Evolutionary conservation across 1,140 invertebrate species (phyloP).

Genomic region (Brachionus asplanchnoidis): DNA sequence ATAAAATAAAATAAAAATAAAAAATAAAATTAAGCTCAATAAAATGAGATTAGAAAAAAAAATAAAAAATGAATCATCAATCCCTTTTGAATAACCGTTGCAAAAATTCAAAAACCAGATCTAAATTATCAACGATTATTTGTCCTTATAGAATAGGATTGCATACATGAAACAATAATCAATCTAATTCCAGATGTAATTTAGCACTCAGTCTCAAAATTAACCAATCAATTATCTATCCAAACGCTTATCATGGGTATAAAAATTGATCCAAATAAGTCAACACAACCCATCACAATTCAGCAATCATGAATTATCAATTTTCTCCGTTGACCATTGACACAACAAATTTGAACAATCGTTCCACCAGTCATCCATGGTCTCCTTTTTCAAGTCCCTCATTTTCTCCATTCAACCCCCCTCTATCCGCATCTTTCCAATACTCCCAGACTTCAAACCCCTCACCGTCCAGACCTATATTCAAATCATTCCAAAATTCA

Average conservation of each 20-base stretch:
- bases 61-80: neutral
- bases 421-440: neutral
- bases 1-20: no score
- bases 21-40: no score
- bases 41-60: no score
- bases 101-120: neutral
- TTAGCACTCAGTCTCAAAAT: neutral
- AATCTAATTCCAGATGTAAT: neutral
- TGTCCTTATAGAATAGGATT: neutral
- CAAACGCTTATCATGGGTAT: neutral
- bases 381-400: slow-evolving; percentile 7
- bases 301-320: neutral
- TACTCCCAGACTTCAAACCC: neutral
- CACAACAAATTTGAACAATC: neutral
- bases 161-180: neutral
- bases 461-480: neutral
- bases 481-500: neutral
- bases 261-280: neutral
- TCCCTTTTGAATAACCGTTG: neutral
- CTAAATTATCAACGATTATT: neutral
- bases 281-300: neutral
- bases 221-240: neutral
- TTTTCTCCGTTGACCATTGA: neutral
- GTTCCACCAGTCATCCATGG: neutral
- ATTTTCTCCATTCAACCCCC: neutral